phyloP scores from a whole-genome alignment of 2,797 vertebrate genomes.

The Apodemus agrarius region DNA sequence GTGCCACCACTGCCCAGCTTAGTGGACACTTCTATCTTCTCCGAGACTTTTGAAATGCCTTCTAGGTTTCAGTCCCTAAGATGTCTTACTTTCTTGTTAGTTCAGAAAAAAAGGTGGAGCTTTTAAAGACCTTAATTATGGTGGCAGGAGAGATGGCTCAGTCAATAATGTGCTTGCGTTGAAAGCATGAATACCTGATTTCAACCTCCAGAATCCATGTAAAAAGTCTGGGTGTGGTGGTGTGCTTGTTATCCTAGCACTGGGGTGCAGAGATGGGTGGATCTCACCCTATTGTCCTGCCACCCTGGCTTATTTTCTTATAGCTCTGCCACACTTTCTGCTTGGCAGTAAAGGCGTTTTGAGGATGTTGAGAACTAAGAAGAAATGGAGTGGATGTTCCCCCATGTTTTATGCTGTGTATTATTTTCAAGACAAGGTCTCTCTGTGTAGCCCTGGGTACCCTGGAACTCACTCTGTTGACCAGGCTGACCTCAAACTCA shows the following conservation, averaged over 20 bases:
- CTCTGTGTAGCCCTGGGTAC: too few relatives aligned
- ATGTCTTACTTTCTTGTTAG: slow-evolving; percentile 27
- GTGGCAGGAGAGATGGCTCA: not conserved
- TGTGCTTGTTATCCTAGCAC: not conserved
- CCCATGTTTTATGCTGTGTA: not conserved
- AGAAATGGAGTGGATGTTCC: not conserved
- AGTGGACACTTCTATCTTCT: not conserved
- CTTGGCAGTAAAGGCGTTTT: not conserved
- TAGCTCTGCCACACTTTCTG: not conserved
- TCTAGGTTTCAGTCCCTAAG: slow-evolving; percentile 36
- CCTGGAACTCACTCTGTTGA: too few relatives aligned
- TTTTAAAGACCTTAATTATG: slow-evolving; percentile 24
- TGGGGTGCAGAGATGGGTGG: too few relatives aligned
- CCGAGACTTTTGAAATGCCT: not conserved
- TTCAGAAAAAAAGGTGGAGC: not conserved
- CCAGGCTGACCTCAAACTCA: too few relatives aligned
- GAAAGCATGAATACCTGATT: not conserved
- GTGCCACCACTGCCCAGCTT: not conserved
- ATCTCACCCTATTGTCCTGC: too few relatives aligned
- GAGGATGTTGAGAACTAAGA: not conserved
- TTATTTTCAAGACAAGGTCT: too few relatives aligned
- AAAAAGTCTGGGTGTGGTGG: not conserved
- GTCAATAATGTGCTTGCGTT: not conserved
- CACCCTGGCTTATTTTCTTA: not conserved
- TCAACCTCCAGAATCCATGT: not conserved